Conservation (phyloP, 2,888 invertebrate genomes). For the Peribatodes rhomboidaria region DNA sequence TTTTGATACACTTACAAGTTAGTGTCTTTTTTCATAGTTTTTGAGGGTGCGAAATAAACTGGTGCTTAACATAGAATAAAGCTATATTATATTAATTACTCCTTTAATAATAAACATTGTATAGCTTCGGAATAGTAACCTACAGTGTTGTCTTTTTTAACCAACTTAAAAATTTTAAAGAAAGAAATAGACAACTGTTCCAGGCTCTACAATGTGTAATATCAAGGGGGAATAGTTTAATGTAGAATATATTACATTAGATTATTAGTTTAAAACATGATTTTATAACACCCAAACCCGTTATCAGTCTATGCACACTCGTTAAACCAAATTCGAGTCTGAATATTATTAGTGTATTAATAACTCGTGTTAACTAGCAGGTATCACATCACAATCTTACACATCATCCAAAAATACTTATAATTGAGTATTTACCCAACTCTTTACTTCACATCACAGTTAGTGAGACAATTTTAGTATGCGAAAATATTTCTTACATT, state of each 20-base stretch:
- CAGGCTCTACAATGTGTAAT: too few species aligned
- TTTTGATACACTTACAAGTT: slow-evolving; percentile 16
- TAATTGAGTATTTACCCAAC: slow-evolving; percentile 56
- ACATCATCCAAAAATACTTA: slow-evolving; percentile 62
- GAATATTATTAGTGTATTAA: background rate
- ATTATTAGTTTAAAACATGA: slow-evolving; percentile 30
- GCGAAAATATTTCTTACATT: background rate
- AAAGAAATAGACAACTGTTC: too few species aligned
- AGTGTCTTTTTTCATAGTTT: slow-evolving; percentile 56
- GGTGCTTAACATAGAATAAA: slow-evolving; percentile 57
- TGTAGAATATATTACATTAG: slow-evolving; percentile 31
- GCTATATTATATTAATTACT: slow-evolving; percentile 35
- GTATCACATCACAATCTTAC: slow-evolving; percentile 39
- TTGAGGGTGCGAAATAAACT: slow-evolving; percentile 65
- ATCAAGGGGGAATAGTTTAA: too few species aligned
- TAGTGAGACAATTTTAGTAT: slow-evolving; percentile 36
- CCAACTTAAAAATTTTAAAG: too few species aligned
- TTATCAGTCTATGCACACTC: slow-evolving; percentile 24
- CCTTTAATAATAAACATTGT: too few species aligned
- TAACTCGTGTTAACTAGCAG: slow-evolving; percentile 18
- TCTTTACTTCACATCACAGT: slow-evolving; percentile 59
- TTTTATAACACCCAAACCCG: slow-evolving; percentile 10
- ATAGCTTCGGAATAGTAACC: too few species aligned
- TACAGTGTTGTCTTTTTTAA: too few species aligned
- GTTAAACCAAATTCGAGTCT: slow-evolving; percentile 13